Conservation (phyloP, 1,140 invertebrate genomes). For the Chironomus tepperi region DNA sequence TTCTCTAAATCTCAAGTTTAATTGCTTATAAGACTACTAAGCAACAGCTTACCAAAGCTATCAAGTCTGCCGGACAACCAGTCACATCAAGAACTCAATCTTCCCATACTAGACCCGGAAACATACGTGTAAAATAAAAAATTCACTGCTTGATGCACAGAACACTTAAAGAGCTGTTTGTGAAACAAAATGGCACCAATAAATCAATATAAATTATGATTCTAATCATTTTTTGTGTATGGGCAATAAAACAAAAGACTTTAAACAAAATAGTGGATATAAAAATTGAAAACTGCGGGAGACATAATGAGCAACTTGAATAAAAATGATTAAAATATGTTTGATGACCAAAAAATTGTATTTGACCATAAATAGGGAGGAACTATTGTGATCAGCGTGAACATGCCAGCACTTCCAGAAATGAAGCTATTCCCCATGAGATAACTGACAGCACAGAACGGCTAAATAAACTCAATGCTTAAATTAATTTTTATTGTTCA, state of each 20-base stretch:
- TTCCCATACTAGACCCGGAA: not conserved
- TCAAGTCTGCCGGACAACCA: not conserved
- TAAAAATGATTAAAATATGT: too few species aligned
- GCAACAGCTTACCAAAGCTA: not conserved
- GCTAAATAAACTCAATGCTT: too few species aligned
- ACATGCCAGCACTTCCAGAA: too few species aligned
- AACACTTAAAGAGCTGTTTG: not conserved
- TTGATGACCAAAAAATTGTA: too few species aligned
- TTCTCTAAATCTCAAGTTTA: too few species aligned
- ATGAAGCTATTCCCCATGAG: too few species aligned
- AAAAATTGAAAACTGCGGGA: constrained; percentile 13
- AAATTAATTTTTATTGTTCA: too few species aligned
- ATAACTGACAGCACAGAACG: too few species aligned
- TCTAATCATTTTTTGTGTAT: not conserved
- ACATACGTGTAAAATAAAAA: not conserved
- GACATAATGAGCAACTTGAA: not conserved
- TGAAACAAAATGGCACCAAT: constrained; percentile 6
- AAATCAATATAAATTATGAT: constrained; percentile 24
- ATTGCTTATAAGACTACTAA: too few species aligned
- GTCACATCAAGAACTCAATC: not conserved
- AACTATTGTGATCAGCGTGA: too few species aligned
- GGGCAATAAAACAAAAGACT: constrained; percentile 17
- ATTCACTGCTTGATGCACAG: not conserved
- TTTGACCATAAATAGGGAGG: too few species aligned
- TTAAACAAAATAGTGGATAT: too few species aligned